Conservation (phyloP, 1,140 invertebrate genomes). For the Amphibalanus amphitrite region DNA sequence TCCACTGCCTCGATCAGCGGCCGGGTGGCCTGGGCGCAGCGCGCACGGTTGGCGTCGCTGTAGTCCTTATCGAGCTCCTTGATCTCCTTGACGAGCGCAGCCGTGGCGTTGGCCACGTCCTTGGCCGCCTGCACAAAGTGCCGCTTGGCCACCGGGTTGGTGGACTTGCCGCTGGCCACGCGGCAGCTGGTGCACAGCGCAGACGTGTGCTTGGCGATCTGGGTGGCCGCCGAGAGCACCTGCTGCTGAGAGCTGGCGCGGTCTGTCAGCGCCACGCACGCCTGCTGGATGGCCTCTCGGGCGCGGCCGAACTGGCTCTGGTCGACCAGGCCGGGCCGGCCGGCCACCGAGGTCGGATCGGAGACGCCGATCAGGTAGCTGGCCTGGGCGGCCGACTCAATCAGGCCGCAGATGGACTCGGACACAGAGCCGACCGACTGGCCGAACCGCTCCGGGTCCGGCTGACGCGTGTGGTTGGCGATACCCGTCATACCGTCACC, state of each 20-base stretch:
- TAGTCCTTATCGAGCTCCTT: constrained; percentile 77
- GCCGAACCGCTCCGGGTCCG: constrained; percentile 72
- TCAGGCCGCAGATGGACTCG: constrained; percentile 69
- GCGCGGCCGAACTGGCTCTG: constrained; percentile 73
- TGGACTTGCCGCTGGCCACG: constrained; percentile 74
- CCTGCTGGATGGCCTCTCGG: constrained; percentile 68
- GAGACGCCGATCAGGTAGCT: constrained; percentile 87
- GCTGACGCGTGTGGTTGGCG: constrained; percentile 73
- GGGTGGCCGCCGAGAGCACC: constrained; percentile 73
- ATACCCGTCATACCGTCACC: constrained; percentile 85
- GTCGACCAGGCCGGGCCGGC: constrained; percentile 76
- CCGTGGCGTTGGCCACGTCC: constrained; percentile 91
- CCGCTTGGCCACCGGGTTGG: constrained; percentile 80
- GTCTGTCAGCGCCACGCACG: constrained; percentile 62
- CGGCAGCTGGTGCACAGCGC: constrained; percentile 88
- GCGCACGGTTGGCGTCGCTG: constrained; percentile 48
- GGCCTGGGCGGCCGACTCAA: constrained; percentile 85
- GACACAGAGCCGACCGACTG: constrained; percentile 66
- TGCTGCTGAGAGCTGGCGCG: constrained; percentile 62
- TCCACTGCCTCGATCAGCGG: constrained; percentile 82
- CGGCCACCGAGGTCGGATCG: constrained; percentile 77
- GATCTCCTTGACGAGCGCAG: constrained; percentile 83
- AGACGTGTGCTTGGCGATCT: constrained; percentile 91
- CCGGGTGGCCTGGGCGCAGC: constrained; percentile 60
- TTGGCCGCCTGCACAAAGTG: constrained; percentile 96